phyloP scores from a whole-genome alignment of 2,113 vertebrate species.

The Cavia aperea region DNA sequence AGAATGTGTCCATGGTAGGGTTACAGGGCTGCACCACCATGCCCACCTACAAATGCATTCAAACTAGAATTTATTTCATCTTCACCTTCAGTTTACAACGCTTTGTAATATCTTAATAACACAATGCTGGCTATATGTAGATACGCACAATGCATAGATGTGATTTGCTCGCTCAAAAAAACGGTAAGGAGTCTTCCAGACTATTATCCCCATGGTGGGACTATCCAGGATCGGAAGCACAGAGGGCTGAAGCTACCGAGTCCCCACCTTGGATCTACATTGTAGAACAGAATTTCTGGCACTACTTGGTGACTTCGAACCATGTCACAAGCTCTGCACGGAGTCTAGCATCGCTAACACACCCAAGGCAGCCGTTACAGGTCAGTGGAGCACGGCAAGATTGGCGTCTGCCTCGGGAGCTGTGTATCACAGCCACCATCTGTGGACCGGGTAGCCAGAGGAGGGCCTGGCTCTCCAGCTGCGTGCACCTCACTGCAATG shows the following conservation, averaged over 20 bases:
- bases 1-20: background rate
- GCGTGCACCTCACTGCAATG: background rate
- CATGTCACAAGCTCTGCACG: background rate
- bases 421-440: background rate
- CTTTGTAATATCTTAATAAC: background rate
- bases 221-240: background rate
- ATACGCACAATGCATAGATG: background rate
- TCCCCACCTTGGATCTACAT: background rate
- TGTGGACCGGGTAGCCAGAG: background rate
- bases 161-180: background rate
- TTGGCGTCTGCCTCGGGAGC: background rate
- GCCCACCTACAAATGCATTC: background rate
- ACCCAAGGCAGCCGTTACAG: background rate
- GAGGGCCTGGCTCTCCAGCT: background rate
- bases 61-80: background rate
- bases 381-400: accelerated
- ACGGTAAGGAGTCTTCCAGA: background rate
- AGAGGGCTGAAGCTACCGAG: background rate
- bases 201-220: background rate
- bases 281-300: background rate
- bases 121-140: background rate
- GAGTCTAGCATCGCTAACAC: background rate
- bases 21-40: background rate
- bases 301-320: background rate
- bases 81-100: background rate